Conservation (phyloP, 2,113 vertebrate genomes). For the Raphicerus campestris region DNA sequence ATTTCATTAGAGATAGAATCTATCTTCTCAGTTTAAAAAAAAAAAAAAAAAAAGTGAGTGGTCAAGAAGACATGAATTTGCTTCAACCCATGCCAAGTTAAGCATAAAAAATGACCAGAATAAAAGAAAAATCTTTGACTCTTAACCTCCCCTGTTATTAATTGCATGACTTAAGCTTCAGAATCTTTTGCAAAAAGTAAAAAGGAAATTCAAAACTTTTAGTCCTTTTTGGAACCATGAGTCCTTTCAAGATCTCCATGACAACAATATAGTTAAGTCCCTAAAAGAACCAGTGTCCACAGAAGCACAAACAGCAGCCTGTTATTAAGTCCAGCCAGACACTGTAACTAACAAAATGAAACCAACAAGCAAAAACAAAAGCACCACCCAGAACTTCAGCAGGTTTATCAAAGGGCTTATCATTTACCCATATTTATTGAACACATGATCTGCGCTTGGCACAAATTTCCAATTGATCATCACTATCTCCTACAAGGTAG, state of each 20-base stretch:
- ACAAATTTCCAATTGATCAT: not conserved
- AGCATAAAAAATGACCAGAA: slow-evolving; percentile 47
- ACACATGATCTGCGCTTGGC: not conserved
- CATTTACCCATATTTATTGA: not conserved
- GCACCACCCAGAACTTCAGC: not conserved
- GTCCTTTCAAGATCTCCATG: slow-evolving; percentile 47
- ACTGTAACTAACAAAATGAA: slow-evolving; percentile 31
- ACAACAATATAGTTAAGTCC: not conserved
- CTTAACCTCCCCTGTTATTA: slow-evolving; percentile 66
- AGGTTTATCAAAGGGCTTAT: not conserved
- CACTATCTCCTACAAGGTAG: not conserved
- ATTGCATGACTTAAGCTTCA: slow-evolving; percentile 46
- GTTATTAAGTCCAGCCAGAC: not conserved
- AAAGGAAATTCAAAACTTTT: slow-evolving; percentile 39
- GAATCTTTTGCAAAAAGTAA: slow-evolving; percentile 61
- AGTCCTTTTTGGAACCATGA: slow-evolving; percentile 20
- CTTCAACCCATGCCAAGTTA: slow-evolving; percentile 65
- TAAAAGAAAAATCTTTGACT: slow-evolving; percentile 63
- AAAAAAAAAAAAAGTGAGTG: slow-evolving; percentile 31
- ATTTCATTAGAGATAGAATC: slow-evolving; percentile 66
- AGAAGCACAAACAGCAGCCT: not conserved
- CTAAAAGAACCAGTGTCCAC: slow-evolving; percentile 13
- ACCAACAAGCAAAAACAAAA: not conserved
- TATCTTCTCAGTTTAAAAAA: slow-evolving; percentile 55
- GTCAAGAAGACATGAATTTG: slow-evolving; percentile 40